Evolutionary conservation across 2,888 invertebrate genomes (phyloP), one percentile per base, ranked within the genome.

Genomic region (Xanthorhoe designata): DNA sequence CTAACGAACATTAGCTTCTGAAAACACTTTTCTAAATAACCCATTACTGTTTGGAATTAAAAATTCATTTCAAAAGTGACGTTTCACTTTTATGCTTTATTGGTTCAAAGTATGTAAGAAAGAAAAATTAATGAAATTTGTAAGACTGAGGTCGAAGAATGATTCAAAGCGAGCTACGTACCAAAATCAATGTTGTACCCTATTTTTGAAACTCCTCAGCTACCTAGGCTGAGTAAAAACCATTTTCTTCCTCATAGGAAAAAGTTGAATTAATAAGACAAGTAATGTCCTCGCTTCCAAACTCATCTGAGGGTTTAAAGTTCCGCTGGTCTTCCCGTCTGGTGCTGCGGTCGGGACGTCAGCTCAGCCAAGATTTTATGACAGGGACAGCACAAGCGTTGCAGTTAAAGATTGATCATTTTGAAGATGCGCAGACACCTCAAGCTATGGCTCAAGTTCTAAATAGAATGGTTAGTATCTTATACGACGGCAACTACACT

Each of bases 321-420:
- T 87, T 91, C 64, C 84, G 84, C 10, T 84, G 87, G 80, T 81
- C 86, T 0, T 81, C 86, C 1, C 85, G 90, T 10, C 76, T 94
- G 17, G 83, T 89, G 53, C 56, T 92, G 47, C 81, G 75, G 35
- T 74, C 78, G 2, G 74, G 69, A 0, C 64, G 78, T 13, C 67
- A 74, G 13, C 64, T 84, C 2, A 82, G 77, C 42, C 67, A 74
- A 3, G 58, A 68, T 17, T 86, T 89, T 61, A 61, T 65, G 8
- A 51, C 64, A 1, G 79, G 76, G 9, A 75, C 79, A 2, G 87
- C 85, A 0, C 38, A 73, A 15, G 82, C 81, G 0, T 58, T 87
- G 47, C 76, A 70, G 13, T 72, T 92, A 15, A 69, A 70, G 15
- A 60, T 91, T 9, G 76, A 80, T 50, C 71, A 67, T n/a, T 77